Evolutionary conservation across 1,140 invertebrate species (phyloP), one percentile per base, ranked within the genome.

Genomic region (Drosophila triauraria): DNA sequence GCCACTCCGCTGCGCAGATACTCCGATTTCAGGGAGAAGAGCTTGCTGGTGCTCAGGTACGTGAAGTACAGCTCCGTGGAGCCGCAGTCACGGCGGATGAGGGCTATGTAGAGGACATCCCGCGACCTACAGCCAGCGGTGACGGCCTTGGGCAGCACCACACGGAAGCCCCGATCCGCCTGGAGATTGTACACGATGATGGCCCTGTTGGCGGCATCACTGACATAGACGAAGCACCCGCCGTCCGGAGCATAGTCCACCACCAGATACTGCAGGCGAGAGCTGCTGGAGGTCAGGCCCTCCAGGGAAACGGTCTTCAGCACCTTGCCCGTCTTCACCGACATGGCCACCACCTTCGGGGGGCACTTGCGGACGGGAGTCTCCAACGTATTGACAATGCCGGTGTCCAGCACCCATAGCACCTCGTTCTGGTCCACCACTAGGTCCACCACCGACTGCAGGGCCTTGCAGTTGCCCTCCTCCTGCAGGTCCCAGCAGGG

Each of bases 161-260:
- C 94, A 35, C 95, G 92, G 63, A 94, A 95, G 7, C 95, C 95
- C 13, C 93, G 93, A 76, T 93, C 93, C 3, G 93, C 93, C 23
- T 93, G 93, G 2, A 95, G 93, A 75, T 96, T 95, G 68, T 94
- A 95, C 0, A 96, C 95, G 10, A 96, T 91, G 27, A 96, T 94
- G 0, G 95, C 94, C 17, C 94, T 91, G 13, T 94, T 93, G 1
- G 94, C 94, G 2, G 95, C 95, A 91, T 96, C 95, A 25, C 94
- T 94, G 2, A 96, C 93, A 76, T 95, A 96, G 12, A 95, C 88
- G 65, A 94, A 95, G 56, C 88, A 92, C 1, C 93, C 91, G 2
- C 93, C 94, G 63, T 95, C 94, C 13, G 82, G 80, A 0, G 84
- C 72, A 75, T 95, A 95, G 48, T 95, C 95, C n/a, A 95, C 94